Conservation (phyloP, 2,888 invertebrate species). For the Platerodrilus igneus region DNA sequence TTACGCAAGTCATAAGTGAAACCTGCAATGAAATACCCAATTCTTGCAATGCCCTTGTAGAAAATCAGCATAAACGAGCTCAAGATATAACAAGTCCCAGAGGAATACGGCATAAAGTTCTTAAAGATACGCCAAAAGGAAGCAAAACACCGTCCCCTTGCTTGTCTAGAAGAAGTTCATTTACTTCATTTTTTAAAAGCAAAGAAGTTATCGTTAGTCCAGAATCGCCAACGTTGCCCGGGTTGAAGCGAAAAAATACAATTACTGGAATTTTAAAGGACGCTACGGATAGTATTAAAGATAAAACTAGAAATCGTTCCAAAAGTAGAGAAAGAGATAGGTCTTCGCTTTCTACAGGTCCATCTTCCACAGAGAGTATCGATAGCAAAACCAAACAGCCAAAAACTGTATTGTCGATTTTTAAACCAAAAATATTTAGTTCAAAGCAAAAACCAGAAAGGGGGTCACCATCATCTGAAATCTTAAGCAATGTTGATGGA, state of each 20-base stretch:
- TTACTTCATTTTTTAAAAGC: conserved; percentile 74
- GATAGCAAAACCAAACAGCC: conserved; percentile 51
- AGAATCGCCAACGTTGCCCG: conserved; percentile 53
- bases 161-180: conserved; percentile 73
- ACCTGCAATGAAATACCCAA: conserved; percentile 26
- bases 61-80: conserved; percentile 28
- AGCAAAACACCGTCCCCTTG: conserved; percentile 64
- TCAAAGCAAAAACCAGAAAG: conserved; percentile 48
- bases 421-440: conserved; percentile 55
- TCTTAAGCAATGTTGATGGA: conserved; percentile 43
- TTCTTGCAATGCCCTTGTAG: conserved; percentile 23
- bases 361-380: conserved; percentile 48
- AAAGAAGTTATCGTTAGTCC: conserved; percentile 62
- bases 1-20: conserved; percentile 44
- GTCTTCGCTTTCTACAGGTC: conserved; percentile 51
- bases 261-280: conserved; percentile 43
- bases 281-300: conserved; percentile 41
- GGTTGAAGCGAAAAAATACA: conserved; percentile 38
- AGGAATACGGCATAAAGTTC: conserved; percentile 39
- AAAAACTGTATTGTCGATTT: conserved; percentile 64
- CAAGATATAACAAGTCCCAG: conserved; percentile 49
- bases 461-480: conserved; percentile 34
- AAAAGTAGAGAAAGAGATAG: conserved; percentile 60
- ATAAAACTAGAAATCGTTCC: conserved; percentile 49
- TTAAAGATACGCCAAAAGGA: conserved; percentile 33